phyloP scores from a whole-genome alignment of 1,140 invertebrate species.

The Camponotus floridanus region DNA sequence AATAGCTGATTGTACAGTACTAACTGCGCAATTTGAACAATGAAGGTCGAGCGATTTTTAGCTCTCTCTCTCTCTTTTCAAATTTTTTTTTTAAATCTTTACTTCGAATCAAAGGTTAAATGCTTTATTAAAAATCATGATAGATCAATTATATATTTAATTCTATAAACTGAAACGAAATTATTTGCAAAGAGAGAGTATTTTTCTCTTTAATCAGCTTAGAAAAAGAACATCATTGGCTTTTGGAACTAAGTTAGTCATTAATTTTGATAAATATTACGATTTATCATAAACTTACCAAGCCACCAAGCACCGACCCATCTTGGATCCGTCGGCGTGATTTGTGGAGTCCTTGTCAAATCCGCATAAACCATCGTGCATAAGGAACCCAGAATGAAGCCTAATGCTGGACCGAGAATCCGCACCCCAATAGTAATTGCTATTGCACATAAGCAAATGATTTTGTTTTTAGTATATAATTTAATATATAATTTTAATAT shows the following conservation, averaged over 20 bases:
- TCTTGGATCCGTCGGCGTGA: constrained; percentile 93
- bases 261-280: neutral
- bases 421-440: constrained; percentile 97
- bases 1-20: constrained; percentile 22
- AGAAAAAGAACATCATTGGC: neutral
- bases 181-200: neutral
- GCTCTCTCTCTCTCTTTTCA: too few relatives aligned
- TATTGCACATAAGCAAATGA: constrained; percentile 83
- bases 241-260: neutral
- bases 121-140: neutral
- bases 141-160: neutral
- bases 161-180: neutral
- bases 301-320: constrained; percentile 98
- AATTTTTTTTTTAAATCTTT: neutral
- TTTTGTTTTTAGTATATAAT: neutral
- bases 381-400: constrained; percentile 96
- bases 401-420: constrained; percentile 95
- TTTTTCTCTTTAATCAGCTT: neutral
- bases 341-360: constrained; percentile 91
- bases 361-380: constrained; percentile 96
- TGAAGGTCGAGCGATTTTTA: neutral
- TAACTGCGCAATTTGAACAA: neutral
- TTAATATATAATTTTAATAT: too few relatives aligned
- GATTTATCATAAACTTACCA: constrained; percentile 86
- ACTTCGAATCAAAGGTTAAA: neutral